Percentiles rank a stretch among this genome's conserved stretches.
Evolutionary conservation across 2,888 invertebrate genomes (phyloP).

Genomic region (Amiota minor): DNA sequence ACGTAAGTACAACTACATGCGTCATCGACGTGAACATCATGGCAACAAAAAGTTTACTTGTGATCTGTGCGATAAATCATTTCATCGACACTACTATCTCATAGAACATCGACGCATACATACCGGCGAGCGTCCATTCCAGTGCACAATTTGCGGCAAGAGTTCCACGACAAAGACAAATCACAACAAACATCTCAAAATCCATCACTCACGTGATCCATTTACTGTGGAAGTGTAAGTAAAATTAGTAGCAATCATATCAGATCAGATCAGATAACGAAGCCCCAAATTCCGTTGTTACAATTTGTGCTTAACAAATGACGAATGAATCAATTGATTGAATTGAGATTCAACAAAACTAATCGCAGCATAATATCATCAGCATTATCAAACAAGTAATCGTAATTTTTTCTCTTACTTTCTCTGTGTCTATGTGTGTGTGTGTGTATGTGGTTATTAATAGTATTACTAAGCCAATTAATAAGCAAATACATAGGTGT

Average conservation of each 20-base stretch:
- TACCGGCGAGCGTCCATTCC: conserved; percentile 83
- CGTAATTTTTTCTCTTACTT: not conserved
- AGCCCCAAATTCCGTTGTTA: not conserved
- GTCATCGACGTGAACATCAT: conserved; percentile 89
- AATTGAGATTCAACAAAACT: not conserved
- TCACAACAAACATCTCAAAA: conserved; percentile 91
- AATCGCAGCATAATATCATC: conserved; percentile 2
- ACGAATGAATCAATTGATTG: not conserved
- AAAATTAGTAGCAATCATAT: conserved; percentile 2
- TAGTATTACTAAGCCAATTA: conserved; percentile 26
- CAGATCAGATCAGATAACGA: not conserved
- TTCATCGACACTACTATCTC: conserved; percentile 89
- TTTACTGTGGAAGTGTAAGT: conserved; percentile 83
- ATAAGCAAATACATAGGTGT: not conserved
- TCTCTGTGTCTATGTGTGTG: conserved; percentile 19
- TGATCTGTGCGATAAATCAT: conserved; percentile 84
- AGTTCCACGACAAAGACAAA: conserved; percentile 91
- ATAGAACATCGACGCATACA: conserved; percentile 91
- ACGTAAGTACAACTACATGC: conserved; percentile 88
- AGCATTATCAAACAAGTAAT: conserved; percentile 13
- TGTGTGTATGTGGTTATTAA: conserved; percentile 20
- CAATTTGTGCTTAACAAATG: not conserved
- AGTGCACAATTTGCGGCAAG: conserved; percentile 91
- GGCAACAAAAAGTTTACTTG: conserved; percentile 85
- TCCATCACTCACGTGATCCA: conserved; percentile 90